A percentile compares a stretch with the other conserved stretches of the same genome.
Conservation (phyloP, 2,888 invertebrate genomes). For the Belgica antarctica region DNA sequence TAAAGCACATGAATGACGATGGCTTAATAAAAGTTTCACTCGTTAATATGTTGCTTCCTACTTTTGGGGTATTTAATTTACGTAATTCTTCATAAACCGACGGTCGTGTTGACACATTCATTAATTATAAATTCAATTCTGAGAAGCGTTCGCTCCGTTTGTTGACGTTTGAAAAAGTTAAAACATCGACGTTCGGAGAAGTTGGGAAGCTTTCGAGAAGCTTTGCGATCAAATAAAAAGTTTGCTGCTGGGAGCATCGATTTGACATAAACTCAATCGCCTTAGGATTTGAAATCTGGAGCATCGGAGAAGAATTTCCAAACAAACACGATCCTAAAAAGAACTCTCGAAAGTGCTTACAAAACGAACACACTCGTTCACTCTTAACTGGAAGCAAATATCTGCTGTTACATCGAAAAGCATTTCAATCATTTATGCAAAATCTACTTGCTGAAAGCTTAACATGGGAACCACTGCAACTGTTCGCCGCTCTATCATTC, state of each 20-base stretch:
- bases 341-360: conserved; percentile 3
- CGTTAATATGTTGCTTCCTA: background rate
- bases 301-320: background rate
- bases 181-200: no score
- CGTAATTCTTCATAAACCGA: background rate
- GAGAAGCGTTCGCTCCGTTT: no score
- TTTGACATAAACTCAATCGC: background rate
- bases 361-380: background rate
- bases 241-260: background rate
- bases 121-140: background rate
- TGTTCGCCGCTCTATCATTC: conserved; percentile 8
- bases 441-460: conserved; percentile 37
- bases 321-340: no score
- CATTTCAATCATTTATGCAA: conserved; percentile 42
- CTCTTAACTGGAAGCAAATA: background rate
- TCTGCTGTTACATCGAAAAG: conserved; percentile 6
- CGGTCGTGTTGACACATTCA: background rate
- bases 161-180: no score
- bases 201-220: no score
- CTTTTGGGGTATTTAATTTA: background rate
- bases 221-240: no score
- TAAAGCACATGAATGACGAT: conserved; percentile 18
- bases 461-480: conserved; percentile 34
- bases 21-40: conserved; percentile 24
- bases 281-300: background rate